Evolutionary conservation across 2,797 vertebrate species (phyloP).

Genomic region (Alosa sapidissima): DNA sequence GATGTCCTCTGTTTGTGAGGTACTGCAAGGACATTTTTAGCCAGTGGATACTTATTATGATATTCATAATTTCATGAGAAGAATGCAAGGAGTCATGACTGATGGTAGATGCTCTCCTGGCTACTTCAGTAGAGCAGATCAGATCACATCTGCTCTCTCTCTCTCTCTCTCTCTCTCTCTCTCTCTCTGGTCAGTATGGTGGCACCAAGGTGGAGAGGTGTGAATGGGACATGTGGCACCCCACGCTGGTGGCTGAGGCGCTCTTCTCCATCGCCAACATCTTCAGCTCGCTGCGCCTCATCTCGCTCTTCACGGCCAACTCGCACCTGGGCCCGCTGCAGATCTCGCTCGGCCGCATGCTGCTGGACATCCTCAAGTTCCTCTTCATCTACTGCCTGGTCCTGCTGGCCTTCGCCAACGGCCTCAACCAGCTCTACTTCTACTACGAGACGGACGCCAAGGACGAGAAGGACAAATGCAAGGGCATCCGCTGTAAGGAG

Average conservation of each 20-base stretch:
- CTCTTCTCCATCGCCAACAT: slow-evolving; percentile 99
- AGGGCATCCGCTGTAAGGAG: slow-evolving; percentile 93
- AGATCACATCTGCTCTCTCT: no score
- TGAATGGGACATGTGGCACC: slow-evolving; percentile 97
- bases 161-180: slow-evolving; percentile 1
- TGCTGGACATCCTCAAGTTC: slow-evolving; percentile 99
- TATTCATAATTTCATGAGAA: no score
- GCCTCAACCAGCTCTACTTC: slow-evolving; percentile 98
- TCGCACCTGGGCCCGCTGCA: slow-evolving; percentile 96
- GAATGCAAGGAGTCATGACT: no score
- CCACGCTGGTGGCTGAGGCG: slow-evolving; percentile 94
- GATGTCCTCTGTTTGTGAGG: not conserved
- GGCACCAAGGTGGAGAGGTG: slow-evolving; percentile 73
- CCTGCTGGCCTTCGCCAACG: slow-evolving; percentile 94
- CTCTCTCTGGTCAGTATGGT: slow-evolving; percentile 78
- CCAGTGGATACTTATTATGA: no score
- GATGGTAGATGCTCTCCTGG: no score
- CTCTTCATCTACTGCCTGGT: slow-evolving; percentile 99
- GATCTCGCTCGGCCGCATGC: slow-evolving; percentile 96
- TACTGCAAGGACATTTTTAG: no score
- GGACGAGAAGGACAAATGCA: slow-evolving; percentile 76
- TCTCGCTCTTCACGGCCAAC: slow-evolving; percentile 97
- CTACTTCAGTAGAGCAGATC: no score
- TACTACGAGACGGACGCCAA: slow-evolving; percentile 89
- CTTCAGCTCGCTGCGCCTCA: slow-evolving; percentile 95